Percentiles rank a stretch among this genome's conserved stretches.
These are phyloP conservation scores for Octodonta nipae DNA, from an alignment of 2,888 invertebrate genomes.

Conservation along the genomic window DNA sequence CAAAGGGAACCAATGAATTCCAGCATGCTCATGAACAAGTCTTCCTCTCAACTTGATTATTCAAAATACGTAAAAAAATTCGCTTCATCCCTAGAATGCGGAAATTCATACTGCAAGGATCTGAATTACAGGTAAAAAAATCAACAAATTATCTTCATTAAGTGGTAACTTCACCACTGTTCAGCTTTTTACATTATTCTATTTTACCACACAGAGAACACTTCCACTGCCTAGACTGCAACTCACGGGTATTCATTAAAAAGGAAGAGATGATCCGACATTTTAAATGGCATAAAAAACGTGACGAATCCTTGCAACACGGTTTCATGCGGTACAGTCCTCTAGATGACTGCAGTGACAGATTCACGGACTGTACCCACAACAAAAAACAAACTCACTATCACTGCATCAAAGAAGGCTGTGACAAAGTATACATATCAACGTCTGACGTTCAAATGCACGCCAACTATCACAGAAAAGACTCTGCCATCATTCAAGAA, in stretches of 20 bases:
- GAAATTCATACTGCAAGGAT: conserved; percentile 73
- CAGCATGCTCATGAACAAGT: conserved; percentile 43
- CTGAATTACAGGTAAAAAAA: conserved; percentile 53
- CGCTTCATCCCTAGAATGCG: conserved; percentile 69
- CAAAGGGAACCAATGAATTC: conserved; percentile 34
- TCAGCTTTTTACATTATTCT: neutral
- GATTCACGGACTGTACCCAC: conserved; percentile 60
- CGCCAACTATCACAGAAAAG: conserved; percentile 95
- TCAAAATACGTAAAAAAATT: conserved; percentile 80
- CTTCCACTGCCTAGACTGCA: conserved; percentile 80
- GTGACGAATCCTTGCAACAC: conserved; percentile 89
- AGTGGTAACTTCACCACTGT: neutral
- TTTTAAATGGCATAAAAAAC: conserved; percentile 98
- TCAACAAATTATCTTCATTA: neutral
- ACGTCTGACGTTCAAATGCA: conserved; percentile 99
- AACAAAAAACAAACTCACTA: conserved; percentile 92
- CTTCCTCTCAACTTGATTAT: conserved; percentile 66
- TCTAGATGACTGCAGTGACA: conserved; percentile 82
- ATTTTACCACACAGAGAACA: conserved; percentile 55
- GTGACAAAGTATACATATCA: conserved; percentile 89
- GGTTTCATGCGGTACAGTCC: conserved; percentile 84
- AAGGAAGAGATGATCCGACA: conserved; percentile 98
- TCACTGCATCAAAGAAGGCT: conserved; percentile 89
- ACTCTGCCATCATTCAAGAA: conserved; percentile 93
- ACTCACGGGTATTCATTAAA: conserved; percentile 78